Evolutionary conservation across 2,888 invertebrate genomes (phyloP), one percentile per base, ranked within the genome.

Genomic region (Tachina fera): DNA sequence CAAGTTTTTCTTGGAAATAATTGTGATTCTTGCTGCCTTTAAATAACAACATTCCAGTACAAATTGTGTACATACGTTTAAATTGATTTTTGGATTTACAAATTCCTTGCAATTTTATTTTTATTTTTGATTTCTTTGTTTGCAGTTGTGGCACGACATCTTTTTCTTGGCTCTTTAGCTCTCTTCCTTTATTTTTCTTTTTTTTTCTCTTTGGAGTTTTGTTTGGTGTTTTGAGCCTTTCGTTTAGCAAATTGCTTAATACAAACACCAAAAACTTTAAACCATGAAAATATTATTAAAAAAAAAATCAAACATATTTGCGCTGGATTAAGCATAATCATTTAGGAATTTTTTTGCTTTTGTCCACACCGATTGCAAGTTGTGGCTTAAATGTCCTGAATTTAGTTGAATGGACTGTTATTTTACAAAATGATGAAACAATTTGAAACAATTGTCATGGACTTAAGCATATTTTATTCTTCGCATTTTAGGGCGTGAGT

Each of bases 41-140:
- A 89, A 91, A 88, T 90, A 90, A 91, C 91, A 90, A 90, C 89
- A 91, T 91, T 91, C 91, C 86, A 89, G 88, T 90, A 89, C 90
- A 91, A 91, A 91, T 91, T 91, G 91, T 89, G 90, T 86, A 83
- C 79, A 86, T 80, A 86, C 83, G 87, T 87, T 87, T 87, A 87
- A 87, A 87, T 87, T 86, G 87, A 84, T 84, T 84, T 87, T 86
- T 77, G 77, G 77, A 77, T 82, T 85, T 85, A 87, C 84, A 80
- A 77, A 86, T 86, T 83, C 83, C 45, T 76, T 41, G 61, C 79
- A 65, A 65, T 82, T 75, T 56, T 61, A 65, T 82, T 75, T 56
- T 61, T 63, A 10, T 31, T n/a, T 31, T 41, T 68, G 39, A 31
- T 51, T 58, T n/a, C 3, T 13, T 13, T 39, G 31, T n/a, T 16